Conservation (phyloP, 2,797 vertebrate genomes). For the Anomalospiza imberbis region DNA sequence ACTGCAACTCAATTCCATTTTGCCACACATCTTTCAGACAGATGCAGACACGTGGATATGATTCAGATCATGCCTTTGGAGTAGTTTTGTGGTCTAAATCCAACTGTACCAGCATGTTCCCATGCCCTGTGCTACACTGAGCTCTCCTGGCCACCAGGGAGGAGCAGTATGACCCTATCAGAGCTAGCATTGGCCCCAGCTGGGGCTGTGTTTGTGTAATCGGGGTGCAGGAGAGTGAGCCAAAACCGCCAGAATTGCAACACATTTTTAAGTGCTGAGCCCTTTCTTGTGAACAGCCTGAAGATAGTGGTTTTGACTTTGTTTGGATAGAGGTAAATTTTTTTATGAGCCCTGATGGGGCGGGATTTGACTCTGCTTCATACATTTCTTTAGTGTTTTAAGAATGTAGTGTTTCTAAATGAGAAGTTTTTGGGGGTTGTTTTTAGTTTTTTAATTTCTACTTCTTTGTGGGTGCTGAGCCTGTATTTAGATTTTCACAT, state of each 20-base stretch:
- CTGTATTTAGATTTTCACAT: neutral
- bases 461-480: neutral
- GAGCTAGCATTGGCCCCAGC: neutral
- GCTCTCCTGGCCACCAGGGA: neutral
- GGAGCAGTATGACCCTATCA: neutral
- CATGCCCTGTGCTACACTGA: neutral
- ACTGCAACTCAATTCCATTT: neutral
- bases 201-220: neutral
- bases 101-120: neutral
- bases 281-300: neutral
- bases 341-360: neutral
- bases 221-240: neutral
- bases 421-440: neutral
- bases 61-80: neutral
- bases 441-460: neutral
- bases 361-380: neutral
- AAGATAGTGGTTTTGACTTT: neutral
- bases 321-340: neutral
- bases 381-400: neutral
- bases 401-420: neutral
- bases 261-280: neutral
- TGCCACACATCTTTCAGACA: neutral
- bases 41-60: neutral
- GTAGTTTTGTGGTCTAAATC: neutral
- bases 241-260: neutral